Evolutionary conservation across 2,888 invertebrate genomes (phyloP), one percentile per base, ranked within the genome.

Genomic region (Sphaerophoria taeniata): DNA sequence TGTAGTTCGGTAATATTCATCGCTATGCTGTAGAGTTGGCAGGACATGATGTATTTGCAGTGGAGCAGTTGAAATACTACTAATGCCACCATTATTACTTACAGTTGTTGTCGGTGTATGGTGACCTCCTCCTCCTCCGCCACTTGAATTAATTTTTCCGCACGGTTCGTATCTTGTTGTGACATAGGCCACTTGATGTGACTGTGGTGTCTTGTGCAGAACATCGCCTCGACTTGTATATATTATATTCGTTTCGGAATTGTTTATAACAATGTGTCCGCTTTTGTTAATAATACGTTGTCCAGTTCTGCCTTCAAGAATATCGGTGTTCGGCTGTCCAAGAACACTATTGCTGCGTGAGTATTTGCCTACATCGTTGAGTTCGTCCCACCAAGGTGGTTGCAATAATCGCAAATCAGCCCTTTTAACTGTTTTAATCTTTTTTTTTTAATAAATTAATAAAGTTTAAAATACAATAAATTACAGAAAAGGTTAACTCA

Each of bases 331-430:
- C 55, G 69, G 85, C 3, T 81, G 81, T 7, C 76, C 81, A n/a
- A 73, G 61, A 12, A 70, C 63, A 55, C 81, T 85, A 63, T 81
- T 85, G 11, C 53, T 65, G 16, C 85, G 85, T 34, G 86, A 70
- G 51, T 69, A 75, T 45, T 93, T 93, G 0, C 63, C 73, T 3
- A 94, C 93, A 89, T 96, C 96, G 89, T 96, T 97, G 79, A 99
- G 92, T 92, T 99, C 99, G 89, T 99, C 99, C 93, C 96, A 97
- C 99, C 99, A 99, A 0, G 99, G 99, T 14, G 98, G 98, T 90
- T 96, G 95, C 87, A 98, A 93, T 34, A 99, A 94, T 33, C 99
- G 94, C 80, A 99, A 93, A 91, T 98, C 98, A 4, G 98, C 97
- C 47, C 99, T 94, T 90, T 97, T 96, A 86, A 98, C 97, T 89